phyloP scores from a whole-genome alignment of 1,140 invertebrate species.

The Zelostemma sp. region DNA sequence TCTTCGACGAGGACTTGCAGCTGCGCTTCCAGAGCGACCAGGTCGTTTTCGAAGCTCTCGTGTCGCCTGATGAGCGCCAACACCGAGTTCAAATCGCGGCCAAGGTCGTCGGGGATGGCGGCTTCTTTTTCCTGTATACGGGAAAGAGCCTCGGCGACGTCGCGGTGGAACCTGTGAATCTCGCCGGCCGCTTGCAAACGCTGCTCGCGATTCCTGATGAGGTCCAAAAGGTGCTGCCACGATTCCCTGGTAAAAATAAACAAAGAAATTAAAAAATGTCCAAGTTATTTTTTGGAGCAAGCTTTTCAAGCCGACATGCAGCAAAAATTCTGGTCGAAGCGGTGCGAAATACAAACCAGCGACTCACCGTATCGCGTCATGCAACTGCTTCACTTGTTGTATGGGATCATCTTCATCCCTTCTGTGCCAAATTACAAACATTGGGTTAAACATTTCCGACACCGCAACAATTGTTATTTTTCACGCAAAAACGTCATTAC shows the following conservation, averaged over 20 bases:
- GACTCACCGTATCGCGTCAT: slow-evolving; percentile 63
- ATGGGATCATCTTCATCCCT: slow-evolving; percentile 65
- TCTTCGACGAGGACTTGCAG: slow-evolving; percentile 93
- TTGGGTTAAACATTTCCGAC: background rate
- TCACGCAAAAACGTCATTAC: too few relatives aligned
- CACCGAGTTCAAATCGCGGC: slow-evolving; percentile 90
- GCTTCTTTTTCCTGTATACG: slow-evolving; percentile 91
- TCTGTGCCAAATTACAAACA: slow-evolving; percentile 54
- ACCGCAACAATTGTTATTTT: background rate
- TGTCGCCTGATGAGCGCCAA: slow-evolving; percentile 87
- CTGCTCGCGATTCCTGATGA: slow-evolving; percentile 87
- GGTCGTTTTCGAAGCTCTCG: slow-evolving; percentile 95
- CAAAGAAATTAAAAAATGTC: too few relatives aligned
- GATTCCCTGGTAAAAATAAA: slow-evolving; percentile 73
- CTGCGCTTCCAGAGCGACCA: slow-evolving; percentile 93
- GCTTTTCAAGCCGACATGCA: background rate
- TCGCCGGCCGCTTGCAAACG: slow-evolving; percentile 93
- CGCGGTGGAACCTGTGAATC: slow-evolving; percentile 96
- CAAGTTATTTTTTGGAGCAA: too few relatives aligned
- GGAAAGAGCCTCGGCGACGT: slow-evolving; percentile 92
- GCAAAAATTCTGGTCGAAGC: background rate
- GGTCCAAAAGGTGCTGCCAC: slow-evolving; percentile 90
- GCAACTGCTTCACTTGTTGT: slow-evolving; percentile 61
- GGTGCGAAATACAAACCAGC: background rate
- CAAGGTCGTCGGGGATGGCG: slow-evolving; percentile 86